Conservation (phyloP, 2,113 vertebrate genomes). For the Sula dactylatra region DNA sequence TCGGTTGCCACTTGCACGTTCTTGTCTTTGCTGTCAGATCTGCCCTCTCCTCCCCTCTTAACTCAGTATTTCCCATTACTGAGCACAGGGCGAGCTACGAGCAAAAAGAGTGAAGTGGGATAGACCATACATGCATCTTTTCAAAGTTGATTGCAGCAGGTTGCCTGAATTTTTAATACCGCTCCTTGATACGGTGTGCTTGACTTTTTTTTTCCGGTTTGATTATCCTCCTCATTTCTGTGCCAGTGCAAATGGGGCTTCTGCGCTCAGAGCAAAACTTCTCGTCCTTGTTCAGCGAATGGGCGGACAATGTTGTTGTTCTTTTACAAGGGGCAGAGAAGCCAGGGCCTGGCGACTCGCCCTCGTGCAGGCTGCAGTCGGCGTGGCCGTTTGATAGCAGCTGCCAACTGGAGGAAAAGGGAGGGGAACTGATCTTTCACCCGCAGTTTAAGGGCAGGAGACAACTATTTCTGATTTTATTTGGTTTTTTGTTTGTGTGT, state of each 20-base stretch:
- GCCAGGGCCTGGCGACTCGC: not conserved
- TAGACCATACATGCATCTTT: not conserved
- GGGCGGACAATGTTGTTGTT: not conserved
- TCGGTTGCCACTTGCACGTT: rapidly evolving
- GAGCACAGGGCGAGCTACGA: not conserved
- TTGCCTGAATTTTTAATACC: constrained; percentile 31
- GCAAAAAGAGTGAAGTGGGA: not conserved
- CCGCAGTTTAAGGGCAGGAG: not conserved
- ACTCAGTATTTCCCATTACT: not conserved
- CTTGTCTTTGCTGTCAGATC: not conserved
- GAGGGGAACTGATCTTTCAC: not conserved
- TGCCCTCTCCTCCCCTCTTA: not conserved
- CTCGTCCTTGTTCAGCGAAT: not conserved
- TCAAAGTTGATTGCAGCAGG: constrained; percentile 2
- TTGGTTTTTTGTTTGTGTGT: no score
- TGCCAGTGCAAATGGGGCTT: not conserved
- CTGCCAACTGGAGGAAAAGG: not conserved
- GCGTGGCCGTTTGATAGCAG: not conserved
- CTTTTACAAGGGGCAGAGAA: not conserved
- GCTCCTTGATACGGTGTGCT: not conserved
- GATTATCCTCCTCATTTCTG: constrained; percentile 21
- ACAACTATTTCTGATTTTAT: not conserved
- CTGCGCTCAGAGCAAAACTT: constrained; percentile 9
- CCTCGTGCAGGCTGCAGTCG: not conserved
- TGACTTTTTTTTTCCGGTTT: not conserved